These are phyloP conservation scores for Synanthedon vespiformis DNA, from an alignment of 2,888 invertebrate species.

Conservation along the genomic window DNA sequence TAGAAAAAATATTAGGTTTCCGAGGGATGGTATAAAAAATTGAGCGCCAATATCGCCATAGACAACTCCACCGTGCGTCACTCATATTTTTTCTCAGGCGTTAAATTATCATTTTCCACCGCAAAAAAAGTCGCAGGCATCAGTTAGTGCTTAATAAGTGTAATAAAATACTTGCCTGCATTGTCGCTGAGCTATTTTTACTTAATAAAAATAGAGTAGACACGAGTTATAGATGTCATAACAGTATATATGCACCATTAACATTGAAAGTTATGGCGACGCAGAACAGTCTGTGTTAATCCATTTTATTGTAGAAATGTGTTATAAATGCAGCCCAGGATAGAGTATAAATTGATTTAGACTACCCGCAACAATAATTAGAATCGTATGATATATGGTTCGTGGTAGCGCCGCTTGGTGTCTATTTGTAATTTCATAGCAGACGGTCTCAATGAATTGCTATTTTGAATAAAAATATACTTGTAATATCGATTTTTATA, in stretches of 20 bases:
- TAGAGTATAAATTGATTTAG: slow-evolving; percentile 48
- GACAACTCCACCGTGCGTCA: too few species aligned
- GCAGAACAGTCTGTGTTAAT: slow-evolving; percentile 29
- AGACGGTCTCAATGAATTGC: background rate
- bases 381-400: slow-evolving; percentile 34
- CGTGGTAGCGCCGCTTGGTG: slow-evolving; percentile 10
- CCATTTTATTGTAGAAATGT: slow-evolving; percentile 45
- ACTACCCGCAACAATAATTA: slow-evolving; percentile 50
- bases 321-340: slow-evolving; percentile 33
- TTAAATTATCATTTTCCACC: too few species aligned
- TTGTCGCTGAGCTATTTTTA: slow-evolving; percentile 18
- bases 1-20: too few species aligned
- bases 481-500: too few species aligned
- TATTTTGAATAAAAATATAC: too few species aligned
- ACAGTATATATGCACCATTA: slow-evolving; percentile 45
- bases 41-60: too few species aligned
- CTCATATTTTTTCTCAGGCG: too few species aligned
- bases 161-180: slow-evolving; percentile 16
- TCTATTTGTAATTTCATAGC: slow-evolving; percentile 6
- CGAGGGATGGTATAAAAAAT: too few species aligned
- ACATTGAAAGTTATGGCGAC: slow-evolving; percentile 43
- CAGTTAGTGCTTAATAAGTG: slow-evolving; percentile 29
- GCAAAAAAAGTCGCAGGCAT: too few species aligned
- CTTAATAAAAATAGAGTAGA: slow-evolving; percentile 27
- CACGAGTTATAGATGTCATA: slow-evolving; percentile 36